Base-by-base conservation (phyloP, 2,113 vertebrate species). In the Cyprinodon brontotheroides region DNA sequence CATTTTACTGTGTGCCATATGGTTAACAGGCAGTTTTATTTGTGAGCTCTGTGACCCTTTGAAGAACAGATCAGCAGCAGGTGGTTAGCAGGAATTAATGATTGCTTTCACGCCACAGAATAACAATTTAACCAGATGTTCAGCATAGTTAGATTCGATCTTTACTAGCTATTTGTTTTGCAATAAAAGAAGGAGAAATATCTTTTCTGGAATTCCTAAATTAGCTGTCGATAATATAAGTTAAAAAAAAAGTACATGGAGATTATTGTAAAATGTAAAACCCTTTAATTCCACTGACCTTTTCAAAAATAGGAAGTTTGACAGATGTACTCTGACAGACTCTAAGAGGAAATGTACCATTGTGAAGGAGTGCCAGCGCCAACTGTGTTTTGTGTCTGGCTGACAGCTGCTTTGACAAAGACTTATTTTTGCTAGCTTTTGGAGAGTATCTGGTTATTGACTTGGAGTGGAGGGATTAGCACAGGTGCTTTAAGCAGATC, bases 391-490 rank as follows among this genome's bases (percentile, higher is more conserved):
- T 63, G 48, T 74, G 70, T 78, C 61, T 70, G 50, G 43, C 65
- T 47, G 60, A 11, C 60, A 47, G 53, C 53, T 81, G 64, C 64
- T 48, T 77, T 72, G 79, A 72, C 63, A 61, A 57, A 57, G 50
- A 38, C 11, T 40, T 72, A 7, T 62, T 61, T 79, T 65, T 67
- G 61, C 60, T 57, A 20, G 76, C 61, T 84, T 79, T 80, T 29
- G 45, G 59, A 14, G 66, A 74, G 61, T 61, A 70, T 87, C 68
- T 81, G 71, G 68, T 50, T 82, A 41, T 80, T 85, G 77, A 74
- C 75, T 69, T 85, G 53, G 45, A 77, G 72, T 81, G 78, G 65
- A 75, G 59, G 66, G 87, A 89, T 85, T 86, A 81, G 64, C 63
- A 71, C 71, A 75, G 73, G 79, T 82, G 79, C 74, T 81, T 86